Evolutionary conservation across 2,888 invertebrate species (phyloP), one percentile per base, ranked within the genome.

Genomic region (Synergus gifuensis): DNA sequence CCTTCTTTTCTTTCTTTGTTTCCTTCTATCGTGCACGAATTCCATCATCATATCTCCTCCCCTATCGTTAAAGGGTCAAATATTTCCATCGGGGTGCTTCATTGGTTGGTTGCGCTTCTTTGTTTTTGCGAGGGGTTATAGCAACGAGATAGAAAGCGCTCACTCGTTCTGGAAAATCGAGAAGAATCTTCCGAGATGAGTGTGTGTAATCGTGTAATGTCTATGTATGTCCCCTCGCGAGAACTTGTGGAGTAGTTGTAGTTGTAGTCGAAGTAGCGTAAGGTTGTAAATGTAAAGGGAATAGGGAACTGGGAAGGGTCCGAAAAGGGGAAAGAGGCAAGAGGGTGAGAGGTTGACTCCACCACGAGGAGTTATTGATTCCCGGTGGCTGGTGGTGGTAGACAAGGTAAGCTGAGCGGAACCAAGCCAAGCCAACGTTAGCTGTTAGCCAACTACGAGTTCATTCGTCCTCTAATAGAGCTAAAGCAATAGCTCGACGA

Each of bases 361-460:
- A 84, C 87, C 87, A 88, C 89, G 88, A 90, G 91, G 88, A 91
- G 91, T 91, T 91, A 91, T 91, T 91, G 91, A 91, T 91, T 91
- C 91, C 89, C 90, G 84, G 83, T 82, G 83, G 82, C 79, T 84
- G 82, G 78, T 81, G 77, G 76, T 78, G 78, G 79, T 78, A 82
- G 79, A 82, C 81, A 79, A 82, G 76, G 77, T 78, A 81, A 78
- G 78, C 63, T 60, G 78, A 62, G 77, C 82, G 73, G 80, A 82
- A 78, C 78, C 77, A 69, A 80, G 78, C 78, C 77, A 42, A 69
- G 42, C 67, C 63, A 63, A 44, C 77, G 76, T 81, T 79, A 76
- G 18, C 28, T 42, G 66, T 42, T 66, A 42, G 42, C 42, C n/a
- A n/a, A 22, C 73, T 63, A 63, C 63, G 28, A 63, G 63, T 69